Evolutionary conservation across 2,888 invertebrate genomes (phyloP).

Genomic region (Phalangium opilio): DNA sequence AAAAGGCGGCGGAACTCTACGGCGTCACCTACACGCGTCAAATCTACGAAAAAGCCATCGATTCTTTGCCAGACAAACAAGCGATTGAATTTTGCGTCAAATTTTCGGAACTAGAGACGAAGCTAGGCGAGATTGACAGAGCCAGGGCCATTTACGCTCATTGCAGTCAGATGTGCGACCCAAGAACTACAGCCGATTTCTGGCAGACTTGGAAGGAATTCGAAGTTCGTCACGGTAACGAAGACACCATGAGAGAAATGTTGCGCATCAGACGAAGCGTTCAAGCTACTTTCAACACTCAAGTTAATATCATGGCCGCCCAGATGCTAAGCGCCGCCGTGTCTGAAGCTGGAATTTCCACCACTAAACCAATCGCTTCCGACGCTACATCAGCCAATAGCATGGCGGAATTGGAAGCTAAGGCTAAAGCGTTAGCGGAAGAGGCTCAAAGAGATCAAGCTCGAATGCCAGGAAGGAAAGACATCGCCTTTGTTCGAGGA

Average conservation of each 20-base stretch:
- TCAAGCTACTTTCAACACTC: constrained; percentile 63
- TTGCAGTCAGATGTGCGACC: constrained; percentile 98
- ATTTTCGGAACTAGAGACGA: constrained; percentile 96
- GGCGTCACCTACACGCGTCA: constrained; percentile 91
- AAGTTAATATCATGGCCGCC: constrained; percentile 93
- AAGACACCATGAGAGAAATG: constrained; percentile 99
- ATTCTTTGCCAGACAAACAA: constrained; percentile 72
- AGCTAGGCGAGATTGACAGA: constrained; percentile 93
- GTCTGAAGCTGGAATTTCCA: constrained; percentile 33
- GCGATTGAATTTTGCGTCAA: constrained; percentile 88
- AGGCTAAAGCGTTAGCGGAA: constrained; percentile 36
- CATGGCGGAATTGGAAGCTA: constrained; percentile 74
- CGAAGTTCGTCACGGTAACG: constrained; percentile 96
- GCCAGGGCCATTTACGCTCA: constrained; percentile 94
- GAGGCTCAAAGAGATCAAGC: constrained; percentile 20
- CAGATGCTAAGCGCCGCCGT: constrained; percentile 68
- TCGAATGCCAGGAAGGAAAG: constrained; percentile 12
- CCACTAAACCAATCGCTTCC: not conserved
- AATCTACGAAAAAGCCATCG: constrained; percentile 96
- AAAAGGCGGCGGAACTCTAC: constrained; percentile 93
- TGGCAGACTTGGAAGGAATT: constrained; percentile 99
- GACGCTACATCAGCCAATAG: constrained; percentile 40
- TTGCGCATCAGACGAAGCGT: constrained; percentile 91
- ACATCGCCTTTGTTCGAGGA: constrained; percentile 30
- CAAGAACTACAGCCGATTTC: constrained; percentile 73